Evolutionary conservation across 2,797 vertebrate genomes (phyloP).

Genomic region (Tragelaphus oryx): DNA sequence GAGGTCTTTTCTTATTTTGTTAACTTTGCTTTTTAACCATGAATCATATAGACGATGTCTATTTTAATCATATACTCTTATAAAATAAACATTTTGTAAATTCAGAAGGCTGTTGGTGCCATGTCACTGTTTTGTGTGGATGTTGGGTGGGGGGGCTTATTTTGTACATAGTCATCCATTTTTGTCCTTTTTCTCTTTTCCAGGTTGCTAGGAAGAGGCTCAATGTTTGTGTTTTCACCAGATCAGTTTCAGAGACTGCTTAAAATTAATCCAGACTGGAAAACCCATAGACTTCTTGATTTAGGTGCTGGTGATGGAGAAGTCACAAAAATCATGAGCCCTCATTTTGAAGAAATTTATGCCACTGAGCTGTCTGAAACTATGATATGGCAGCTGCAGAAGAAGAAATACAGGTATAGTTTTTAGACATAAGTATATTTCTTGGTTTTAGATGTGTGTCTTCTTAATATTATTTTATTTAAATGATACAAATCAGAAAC

Average conservation of each 20-base stretch:
- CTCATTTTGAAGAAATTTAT: slow-evolving; percentile 93
- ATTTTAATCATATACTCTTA: neutral
- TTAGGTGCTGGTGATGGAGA: slow-evolving; percentile 97
- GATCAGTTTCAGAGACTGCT: slow-evolving; percentile 94
- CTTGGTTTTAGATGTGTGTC: slow-evolving; percentile 32
- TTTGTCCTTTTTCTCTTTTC: slow-evolving; percentile 59
- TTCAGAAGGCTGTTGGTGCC: neutral
- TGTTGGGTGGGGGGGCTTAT: neutral
- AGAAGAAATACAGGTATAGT: slow-evolving; percentile 93
- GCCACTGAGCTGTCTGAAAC: slow-evolving; percentile 94
- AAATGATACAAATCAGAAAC: neutral
- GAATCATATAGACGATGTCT: neutral
- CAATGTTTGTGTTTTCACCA: slow-evolving; percentile 97
- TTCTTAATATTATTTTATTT: slow-evolving; percentile 14
- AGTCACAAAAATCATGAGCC: slow-evolving; percentile 94
- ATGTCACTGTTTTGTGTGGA: neutral
- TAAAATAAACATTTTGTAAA: neutral
- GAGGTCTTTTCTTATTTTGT: slow-evolving; percentile 5
- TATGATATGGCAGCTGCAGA: slow-evolving; percentile 98
- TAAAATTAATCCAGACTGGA: slow-evolving; percentile 90
- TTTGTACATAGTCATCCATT: slow-evolving; percentile 40
- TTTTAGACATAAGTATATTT: neutral
- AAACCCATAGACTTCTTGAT: slow-evolving; percentile 90
- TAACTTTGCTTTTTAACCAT: neutral
- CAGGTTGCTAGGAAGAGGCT: slow-evolving; percentile 96